Percentiles rank a stretch among this genome's conserved stretches.
phyloP scores from a whole-genome alignment of 2,797 vertebrate species.

The Stomatorhinus walkeri region DNA sequence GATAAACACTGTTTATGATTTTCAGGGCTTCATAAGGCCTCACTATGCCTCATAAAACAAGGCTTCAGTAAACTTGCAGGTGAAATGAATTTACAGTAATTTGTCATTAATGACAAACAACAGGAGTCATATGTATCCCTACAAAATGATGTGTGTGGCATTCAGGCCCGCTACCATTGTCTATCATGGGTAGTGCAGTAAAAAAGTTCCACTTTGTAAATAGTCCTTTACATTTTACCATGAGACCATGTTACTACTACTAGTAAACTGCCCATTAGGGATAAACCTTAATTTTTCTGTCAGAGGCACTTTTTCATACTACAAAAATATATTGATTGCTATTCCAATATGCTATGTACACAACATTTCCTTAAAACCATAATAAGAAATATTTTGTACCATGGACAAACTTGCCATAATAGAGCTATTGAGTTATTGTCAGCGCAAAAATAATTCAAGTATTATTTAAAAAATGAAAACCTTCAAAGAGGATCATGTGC shows the following conservation, averaged over 20 bases:
- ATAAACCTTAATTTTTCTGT: not conserved
- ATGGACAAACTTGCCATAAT: not conserved
- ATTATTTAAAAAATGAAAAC: conserved; percentile 49
- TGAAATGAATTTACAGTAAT: not conserved
- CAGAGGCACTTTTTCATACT: not conserved
- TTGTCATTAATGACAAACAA: not conserved
- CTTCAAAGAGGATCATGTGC: conserved; percentile 13
- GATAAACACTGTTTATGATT: not conserved
- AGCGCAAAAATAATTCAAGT: conserved; percentile 58
- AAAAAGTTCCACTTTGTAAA: not conserved
- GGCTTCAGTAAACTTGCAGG: not conserved
- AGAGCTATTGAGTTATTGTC: conserved; percentile 45
- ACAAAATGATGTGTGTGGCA: not conserved
- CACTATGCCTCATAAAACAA: not conserved
- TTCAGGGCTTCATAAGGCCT: not conserved
- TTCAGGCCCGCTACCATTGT: not conserved
- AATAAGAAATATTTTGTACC: not conserved
- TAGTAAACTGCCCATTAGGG: not conserved
- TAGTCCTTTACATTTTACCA: not conserved
- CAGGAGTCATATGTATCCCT: not conserved
- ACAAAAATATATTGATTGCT: not conserved
- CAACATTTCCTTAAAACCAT: not conserved
- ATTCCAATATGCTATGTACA: not conserved
- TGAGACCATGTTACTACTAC: not conserved
- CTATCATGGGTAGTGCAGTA: not conserved